Base-by-base conservation (phyloP, 2,113 vertebrate genomes). In the Ceyx cyanopectus region DNA sequence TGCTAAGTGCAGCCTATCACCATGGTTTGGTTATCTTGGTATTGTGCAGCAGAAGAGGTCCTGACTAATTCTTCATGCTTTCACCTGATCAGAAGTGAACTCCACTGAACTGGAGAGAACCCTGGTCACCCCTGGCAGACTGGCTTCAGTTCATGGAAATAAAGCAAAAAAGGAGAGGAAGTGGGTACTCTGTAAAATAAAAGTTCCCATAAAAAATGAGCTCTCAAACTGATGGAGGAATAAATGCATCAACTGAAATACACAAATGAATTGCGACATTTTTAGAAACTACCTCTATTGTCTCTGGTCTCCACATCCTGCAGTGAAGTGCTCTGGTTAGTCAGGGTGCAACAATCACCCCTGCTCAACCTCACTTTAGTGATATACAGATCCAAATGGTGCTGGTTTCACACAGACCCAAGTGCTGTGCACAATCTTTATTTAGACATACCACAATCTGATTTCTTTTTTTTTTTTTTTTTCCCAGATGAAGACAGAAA, bases 361-460 rank as follows among this genome's bases (percentile, higher is more conserved):
- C 50, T 48, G 67, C 14, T 61, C 29, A 69, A 11, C n/a, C n/a
- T 66, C 9, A 0, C 29, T 43, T 62, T 7, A 34, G 22, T 5
- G 3, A 41, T 26, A n/a, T 12, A 3, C 23, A 41, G 40, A 61
- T 10, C 18, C 61, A 37, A 53, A 66, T 0, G 0, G 21, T 0
- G 0, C 58, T 29, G 24, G 58, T 19, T 34, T 79, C 32, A 24
- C 10, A 13, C 6, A 20, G 26, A 48, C 3, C 9, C 14, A 21
- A 19, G 23, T 9, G 32, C 66, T 72, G 56, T 27, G 61, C 26
- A 50, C 32, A 51, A 1, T 18, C 53, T 92, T 20, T 54, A 14
- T 53, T 85, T 46, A 74, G 57, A n/a, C 23, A 68, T 40, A 22
- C 45, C 43, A 21, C 18, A 61, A 24, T 19, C 65, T 13, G 14